Conservation (phyloP, 2,888 invertebrate genomes). For the Papilio protenor region DNA sequence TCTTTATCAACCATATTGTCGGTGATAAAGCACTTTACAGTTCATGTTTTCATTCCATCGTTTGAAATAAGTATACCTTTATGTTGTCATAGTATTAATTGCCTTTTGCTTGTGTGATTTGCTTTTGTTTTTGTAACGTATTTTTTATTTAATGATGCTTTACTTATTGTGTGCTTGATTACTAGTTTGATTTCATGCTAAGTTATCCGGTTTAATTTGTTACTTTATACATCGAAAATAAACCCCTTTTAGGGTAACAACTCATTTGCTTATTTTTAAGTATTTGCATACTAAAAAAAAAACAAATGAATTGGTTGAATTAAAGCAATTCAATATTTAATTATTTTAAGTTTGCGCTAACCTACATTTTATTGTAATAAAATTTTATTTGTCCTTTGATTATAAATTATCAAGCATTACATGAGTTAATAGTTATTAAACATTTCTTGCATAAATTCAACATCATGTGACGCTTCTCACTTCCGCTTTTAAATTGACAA, state of each 20-base stretch:
- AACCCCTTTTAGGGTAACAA: background rate
- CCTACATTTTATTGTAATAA: background rate
- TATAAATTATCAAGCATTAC: background rate
- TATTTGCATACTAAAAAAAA: too few relatives aligned
- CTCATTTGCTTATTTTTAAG: background rate
- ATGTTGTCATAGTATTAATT: background rate
- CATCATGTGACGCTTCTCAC: constrained; percentile 20
- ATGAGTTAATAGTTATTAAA: background rate
- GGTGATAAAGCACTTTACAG: constrained; percentile 61
- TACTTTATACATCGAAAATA: background rate
- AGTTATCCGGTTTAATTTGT: background rate
- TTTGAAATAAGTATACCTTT: background rate
- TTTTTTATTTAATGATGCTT: background rate
- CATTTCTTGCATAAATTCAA: background rate
- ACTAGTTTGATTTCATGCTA: background rate
- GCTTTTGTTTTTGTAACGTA: background rate
- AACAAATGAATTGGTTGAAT: background rate
- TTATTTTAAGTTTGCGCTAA: background rate
- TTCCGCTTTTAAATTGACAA: constrained; percentile 76
- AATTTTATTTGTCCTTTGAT: background rate
- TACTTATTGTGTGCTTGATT: background rate
- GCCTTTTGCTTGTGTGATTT: background rate
- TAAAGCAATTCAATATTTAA: background rate
- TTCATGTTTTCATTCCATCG: constrained; percentile 14
- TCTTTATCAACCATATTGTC: constrained; percentile 66